Conservation (phyloP, 2,113 vertebrate species). For the Mirounga angustirostris region DNA sequence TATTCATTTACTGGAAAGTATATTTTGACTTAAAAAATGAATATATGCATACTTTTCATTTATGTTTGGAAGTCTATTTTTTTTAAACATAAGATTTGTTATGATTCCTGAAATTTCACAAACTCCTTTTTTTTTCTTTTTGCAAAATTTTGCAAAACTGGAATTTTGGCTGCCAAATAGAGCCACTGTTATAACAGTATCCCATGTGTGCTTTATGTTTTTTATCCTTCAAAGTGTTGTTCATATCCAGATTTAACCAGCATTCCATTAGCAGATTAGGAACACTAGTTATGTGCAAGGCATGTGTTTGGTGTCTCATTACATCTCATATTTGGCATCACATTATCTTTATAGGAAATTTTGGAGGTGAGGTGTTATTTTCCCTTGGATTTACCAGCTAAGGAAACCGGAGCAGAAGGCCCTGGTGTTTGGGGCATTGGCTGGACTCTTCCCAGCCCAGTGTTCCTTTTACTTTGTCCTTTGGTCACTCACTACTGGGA, state of each 20-base stretch:
- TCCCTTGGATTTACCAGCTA: background rate
- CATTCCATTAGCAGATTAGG: no score
- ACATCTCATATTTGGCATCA: background rate
- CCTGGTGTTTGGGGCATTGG: background rate
- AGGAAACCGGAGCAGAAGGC: background rate
- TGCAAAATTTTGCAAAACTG: background rate
- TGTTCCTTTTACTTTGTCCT: no score
- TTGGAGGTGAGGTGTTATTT: background rate
- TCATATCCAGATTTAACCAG: background rate
- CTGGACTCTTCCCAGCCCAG: background rate
- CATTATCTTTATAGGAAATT: background rate
- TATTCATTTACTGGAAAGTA: background rate
- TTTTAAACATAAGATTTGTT: background rate
- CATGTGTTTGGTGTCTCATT: background rate
- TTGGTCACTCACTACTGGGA: background rate
- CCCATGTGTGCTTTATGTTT: background rate
- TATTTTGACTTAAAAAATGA: background rate
- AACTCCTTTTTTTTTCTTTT: no score
- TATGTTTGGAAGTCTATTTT: background rate
- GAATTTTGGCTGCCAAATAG: background rate
- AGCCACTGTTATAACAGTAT: background rate
- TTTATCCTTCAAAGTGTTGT: background rate
- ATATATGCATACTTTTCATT: background rate
- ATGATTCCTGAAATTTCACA: background rate
- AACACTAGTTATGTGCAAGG: background rate